A percentile compares a stretch with the other conserved stretches of the same genome.
phyloP scores from a whole-genome alignment of 2,888 invertebrate genomes.

The Habroteleia sp. region DNA sequence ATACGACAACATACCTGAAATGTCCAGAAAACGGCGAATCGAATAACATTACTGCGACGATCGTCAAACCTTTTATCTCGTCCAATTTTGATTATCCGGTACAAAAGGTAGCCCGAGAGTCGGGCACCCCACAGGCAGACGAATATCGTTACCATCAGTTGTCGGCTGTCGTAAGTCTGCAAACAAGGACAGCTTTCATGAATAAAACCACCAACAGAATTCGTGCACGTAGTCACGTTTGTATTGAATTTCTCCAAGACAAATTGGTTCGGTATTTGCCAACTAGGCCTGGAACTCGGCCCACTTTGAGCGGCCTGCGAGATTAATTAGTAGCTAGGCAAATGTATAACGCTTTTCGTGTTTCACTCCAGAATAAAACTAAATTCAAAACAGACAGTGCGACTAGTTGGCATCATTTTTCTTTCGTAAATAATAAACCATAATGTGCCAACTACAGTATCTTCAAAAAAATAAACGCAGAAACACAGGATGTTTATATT shows the following conservation, averaged over 20 bases:
- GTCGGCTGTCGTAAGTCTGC: slow-evolving; percentile 92
- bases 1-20: slow-evolving; percentile 91
- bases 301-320: slow-evolving; percentile 11
- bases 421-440: too few relatives aligned
- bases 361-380: too few relatives aligned
- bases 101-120: slow-evolving; percentile 93
- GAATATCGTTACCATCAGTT: slow-evolving; percentile 94
- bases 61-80: slow-evolving; percentile 95
- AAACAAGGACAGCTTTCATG: neutral
- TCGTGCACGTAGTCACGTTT: slow-evolving; percentile 1
- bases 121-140: slow-evolving; percentile 94
- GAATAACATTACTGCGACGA: slow-evolving; percentile 90
- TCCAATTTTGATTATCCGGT: slow-evolving; percentile 93
- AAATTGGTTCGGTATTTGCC: slow-evolving; percentile 29
- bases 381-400: too few relatives aligned
- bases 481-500: too few relatives aligned
- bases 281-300: slow-evolving; percentile 48
- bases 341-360: too few relatives aligned
- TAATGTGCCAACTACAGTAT: too few relatives aligned
- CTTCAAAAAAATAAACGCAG: too few relatives aligned
- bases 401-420: too few relatives aligned
- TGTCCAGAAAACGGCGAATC: slow-evolving; percentile 96
- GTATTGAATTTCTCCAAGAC: slow-evolving; percentile 37
- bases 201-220: neutral
- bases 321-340: slow-evolving; percentile 16